Evolutionary conservation across 2,888 invertebrate genomes (phyloP), one percentile per base, ranked within the genome.

Genomic region (Chrysomela aeneicollis): DNA sequence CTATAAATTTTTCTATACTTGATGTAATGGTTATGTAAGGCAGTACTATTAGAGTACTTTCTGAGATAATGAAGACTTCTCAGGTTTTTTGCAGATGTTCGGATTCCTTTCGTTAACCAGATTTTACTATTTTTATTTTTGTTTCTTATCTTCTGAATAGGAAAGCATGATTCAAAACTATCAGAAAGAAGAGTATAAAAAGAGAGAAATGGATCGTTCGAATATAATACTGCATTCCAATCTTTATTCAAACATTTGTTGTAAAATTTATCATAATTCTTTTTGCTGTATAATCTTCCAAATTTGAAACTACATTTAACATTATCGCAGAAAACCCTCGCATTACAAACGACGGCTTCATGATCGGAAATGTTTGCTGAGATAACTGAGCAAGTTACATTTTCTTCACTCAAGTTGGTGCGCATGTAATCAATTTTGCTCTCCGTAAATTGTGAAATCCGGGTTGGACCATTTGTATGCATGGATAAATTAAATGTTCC

Each of bases 401-500:
- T 47, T 19, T 47, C 47, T 17, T 17, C 47, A 47, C 19, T 47
- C 17, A 47, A 47, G 4, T 47, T 17, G 47, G 47, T 18, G 47
- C 47, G n/a, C 2, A 47, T 47, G 47, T 52, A 52, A 15, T 52
- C 52, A n/a, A 52, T 52, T 52, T 2, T 47, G 47, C 47, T 17
- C n/a, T 47, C 47, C 47, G 47, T 9, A n/a, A 47, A n/a, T 47
- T 47, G 47, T 47, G 47, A 47, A n/a, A 47, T 18, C 2, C 47
- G 19, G 15, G 47, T 47, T 47, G 47, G 17, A 17, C 47, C 47
- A 47, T 47, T 47, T 10, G 47, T 47, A 47, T 47, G 47, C 47
- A 47, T 17, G 12, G 47, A 47, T 47, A 47, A 47, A 47, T 47
- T 47, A 15, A 47, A 47, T 47, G 47, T 47, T 15, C 17, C 17